Conservation (phyloP, 2,888 invertebrate species). For the Leucozona laternaria region DNA sequence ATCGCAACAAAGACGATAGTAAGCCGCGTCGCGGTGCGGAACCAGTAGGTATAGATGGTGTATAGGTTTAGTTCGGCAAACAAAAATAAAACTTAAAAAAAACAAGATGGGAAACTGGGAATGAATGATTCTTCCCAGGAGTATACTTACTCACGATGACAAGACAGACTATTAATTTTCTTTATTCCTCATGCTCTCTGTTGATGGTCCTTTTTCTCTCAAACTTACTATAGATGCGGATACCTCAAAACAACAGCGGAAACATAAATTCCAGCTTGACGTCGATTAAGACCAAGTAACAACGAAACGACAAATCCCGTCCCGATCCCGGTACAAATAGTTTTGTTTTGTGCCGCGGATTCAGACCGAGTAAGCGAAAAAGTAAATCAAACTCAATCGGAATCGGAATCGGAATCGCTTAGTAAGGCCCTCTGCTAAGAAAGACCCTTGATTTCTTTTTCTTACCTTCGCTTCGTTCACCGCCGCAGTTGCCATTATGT, state of each 20-base stretch:
- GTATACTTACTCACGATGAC: slow-evolving; percentile 53
- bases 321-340: slow-evolving; percentile 69
- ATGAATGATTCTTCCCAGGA: slow-evolving; percentile 70
- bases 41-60: background rate
- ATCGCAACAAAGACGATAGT: slow-evolving; percentile 40
- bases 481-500: slow-evolving; percentile 16
- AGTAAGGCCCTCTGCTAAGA: background rate
- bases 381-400: background rate
- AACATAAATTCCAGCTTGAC: slow-evolving; percentile 69
- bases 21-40: background rate
- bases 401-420: slow-evolving; percentile 3
- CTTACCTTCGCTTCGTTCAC: background rate
- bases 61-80: slow-evolving; percentile 11
- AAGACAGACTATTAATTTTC: slow-evolving; percentile 69
- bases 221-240: background rate
- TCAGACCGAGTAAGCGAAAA: slow-evolving; percentile 30
- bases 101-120: slow-evolving; percentile 47
- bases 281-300: slow-evolving; percentile 63
- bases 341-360: slow-evolving; percentile 48
- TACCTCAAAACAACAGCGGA: slow-evolving; percentile 48
- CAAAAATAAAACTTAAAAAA: slow-evolving; percentile 12
- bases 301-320: slow-evolving; percentile 45
- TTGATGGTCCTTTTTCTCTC: slow-evolving; percentile 55
- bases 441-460: slow-evolving; percentile 56
- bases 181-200: slow-evolving; percentile 44